Evolutionary conservation across 1,140 invertebrate genomes (phyloP), one percentile per base, ranked within the genome.

Genomic region (Thrips palmi): DNA sequence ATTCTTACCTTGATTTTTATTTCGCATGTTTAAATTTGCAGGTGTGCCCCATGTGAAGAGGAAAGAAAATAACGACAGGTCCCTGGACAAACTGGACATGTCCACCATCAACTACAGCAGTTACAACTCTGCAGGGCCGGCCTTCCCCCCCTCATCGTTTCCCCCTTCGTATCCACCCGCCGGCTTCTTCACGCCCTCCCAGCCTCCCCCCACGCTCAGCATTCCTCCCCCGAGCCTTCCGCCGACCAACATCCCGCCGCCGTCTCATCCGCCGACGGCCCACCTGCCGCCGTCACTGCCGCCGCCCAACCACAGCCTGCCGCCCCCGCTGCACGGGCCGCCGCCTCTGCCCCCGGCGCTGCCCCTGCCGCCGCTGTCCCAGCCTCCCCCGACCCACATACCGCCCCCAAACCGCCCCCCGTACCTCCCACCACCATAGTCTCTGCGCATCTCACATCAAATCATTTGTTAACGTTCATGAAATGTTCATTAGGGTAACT

Each of bases 401-500:
- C 22, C 15, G 11, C 24, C 25, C 23, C 20, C 23, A 5, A 3
- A 23, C 18, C 17, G 6, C 12, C 21, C 28, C 3, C 17, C 25
- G n/a, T 19, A 10, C 8, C 24, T 15, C 14, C 15, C n/a, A 7
- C 35, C 12, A 4, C 24, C 35, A 30, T 15, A 7, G 11, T 19
- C 37, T 11, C 25, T 28, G 12, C 28, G 4, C 18, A 14, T 15
- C 21, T 15, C 25, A 4, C 38, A 21, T 31, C 38, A n/a, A n/a
- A n/a, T n/a, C 38, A 23, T 22, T 12, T 33, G 19, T 31, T 31
- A 28, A 39, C 12, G 17, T 21, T 11, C 18, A 29, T 29, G 30
- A 28, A 28, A 38, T 38, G 30, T 28, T 38, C 25, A 29, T 29
- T 38, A 14, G 30, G 23, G 21, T 38, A 38, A 28, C 25, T 24